phyloP scores from a whole-genome alignment of 2,797 vertebrate genomes.

The Cygnus olor region DNA sequence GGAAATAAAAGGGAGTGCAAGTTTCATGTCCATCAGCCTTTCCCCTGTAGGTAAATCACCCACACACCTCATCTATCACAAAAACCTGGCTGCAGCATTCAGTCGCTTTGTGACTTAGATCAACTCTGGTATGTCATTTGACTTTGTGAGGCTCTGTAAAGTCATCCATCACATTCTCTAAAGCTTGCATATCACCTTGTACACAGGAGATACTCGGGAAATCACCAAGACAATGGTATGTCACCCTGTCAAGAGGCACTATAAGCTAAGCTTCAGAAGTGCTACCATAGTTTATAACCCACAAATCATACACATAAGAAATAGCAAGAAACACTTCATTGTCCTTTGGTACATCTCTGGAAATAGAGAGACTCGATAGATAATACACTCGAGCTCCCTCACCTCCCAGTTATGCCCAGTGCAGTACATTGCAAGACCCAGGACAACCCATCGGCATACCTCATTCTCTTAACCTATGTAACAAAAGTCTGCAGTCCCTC shows the following conservation, averaged over 20 bases:
- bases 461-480: neutral
- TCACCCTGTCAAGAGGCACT: neutral
- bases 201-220: slow-evolving; percentile 13
- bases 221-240: neutral
- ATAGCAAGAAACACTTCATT: neutral
- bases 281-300: neutral
- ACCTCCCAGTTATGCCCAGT: neutral
- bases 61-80: slow-evolving; percentile 37
- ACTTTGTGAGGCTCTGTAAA: slow-evolving; percentile 48
- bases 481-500: neutral
- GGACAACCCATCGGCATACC: neutral
- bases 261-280: neutral
- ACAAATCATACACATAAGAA: neutral
- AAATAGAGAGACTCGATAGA: neutral
- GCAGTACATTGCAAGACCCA: neutral
- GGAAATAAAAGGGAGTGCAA: neutral
- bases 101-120: slow-evolving; percentile 39
- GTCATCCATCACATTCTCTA: slow-evolving; percentile 63
- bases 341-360: neutral
- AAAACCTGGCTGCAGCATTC: slow-evolving; percentile 28
- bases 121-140: slow-evolving; percentile 58
- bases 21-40: neutral
- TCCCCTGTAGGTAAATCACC: slow-evolving; percentile 9
- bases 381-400: no score
- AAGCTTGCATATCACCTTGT: slow-evolving; percentile 52